A percentile compares a stretch with the other conserved stretches of the same genome.
Conservation (phyloP, 2,797 vertebrate genomes). For the Coendou prehensilis region DNA sequence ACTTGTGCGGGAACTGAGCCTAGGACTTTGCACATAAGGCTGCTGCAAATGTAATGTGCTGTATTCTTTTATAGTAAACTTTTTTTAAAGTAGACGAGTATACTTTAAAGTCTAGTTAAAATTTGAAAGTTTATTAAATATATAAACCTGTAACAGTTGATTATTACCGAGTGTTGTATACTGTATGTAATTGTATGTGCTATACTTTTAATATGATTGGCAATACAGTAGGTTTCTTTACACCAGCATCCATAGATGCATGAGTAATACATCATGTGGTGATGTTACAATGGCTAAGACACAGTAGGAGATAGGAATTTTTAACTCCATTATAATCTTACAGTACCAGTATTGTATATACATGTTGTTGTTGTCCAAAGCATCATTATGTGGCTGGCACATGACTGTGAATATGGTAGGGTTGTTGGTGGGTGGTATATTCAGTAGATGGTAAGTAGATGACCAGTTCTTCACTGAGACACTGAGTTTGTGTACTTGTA, state of each 20-base stretch:
- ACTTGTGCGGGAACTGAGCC: background rate
- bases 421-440: background rate
- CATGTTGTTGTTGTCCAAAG: background rate
- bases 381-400: background rate
- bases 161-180: background rate
- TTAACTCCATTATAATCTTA: background rate
- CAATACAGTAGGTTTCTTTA: background rate
- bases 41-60: background rate
- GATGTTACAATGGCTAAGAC: background rate
- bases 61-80: background rate
- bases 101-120: background rate
- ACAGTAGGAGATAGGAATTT: background rate
- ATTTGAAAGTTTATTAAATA: background rate
- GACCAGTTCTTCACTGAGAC: background rate
- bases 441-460: constrained; percentile 10
- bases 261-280: background rate
- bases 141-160: background rate
- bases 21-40: background rate
- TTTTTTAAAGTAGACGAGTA: background rate
- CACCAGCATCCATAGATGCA: background rate
- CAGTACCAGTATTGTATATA: background rate
- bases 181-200: background rate
- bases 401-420: background rate
- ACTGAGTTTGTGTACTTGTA: background rate
- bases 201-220: background rate